Evolutionary conservation across 2,797 vertebrate genomes (phyloP).

Genomic region (Telmatherina bonti): DNA sequence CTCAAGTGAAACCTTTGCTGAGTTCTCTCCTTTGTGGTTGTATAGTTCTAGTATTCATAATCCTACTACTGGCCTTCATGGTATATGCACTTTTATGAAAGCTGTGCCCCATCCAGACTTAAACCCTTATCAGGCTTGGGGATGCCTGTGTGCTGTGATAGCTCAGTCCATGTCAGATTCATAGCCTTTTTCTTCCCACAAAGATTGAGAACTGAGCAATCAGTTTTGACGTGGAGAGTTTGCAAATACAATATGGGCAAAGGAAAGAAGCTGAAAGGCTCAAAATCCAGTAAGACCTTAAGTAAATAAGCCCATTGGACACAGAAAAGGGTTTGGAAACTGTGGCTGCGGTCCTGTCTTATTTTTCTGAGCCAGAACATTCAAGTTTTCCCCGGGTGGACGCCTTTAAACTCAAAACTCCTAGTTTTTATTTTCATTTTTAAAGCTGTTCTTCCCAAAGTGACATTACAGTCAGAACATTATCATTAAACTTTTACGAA

Average conservation of each 20-base stretch:
- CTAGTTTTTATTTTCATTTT: slow-evolving; percentile 25
- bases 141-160: slow-evolving; percentile 74
- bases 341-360: slow-evolving; percentile 70
- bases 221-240: slow-evolving; percentile 76
- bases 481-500: slow-evolving; percentile 71
- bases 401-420: slow-evolving; percentile 41
- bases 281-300: slow-evolving; percentile 79
- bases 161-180: slow-evolving; percentile 73
- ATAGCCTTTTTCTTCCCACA: slow-evolving; percentile 54
- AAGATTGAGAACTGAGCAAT: slow-evolving; percentile 81
- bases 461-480: slow-evolving; percentile 50
- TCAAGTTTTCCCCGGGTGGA: slow-evolving; percentile 46
- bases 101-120: slow-evolving; percentile 59
- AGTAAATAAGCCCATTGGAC: slow-evolving; percentile 84
- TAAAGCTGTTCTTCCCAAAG: slow-evolving; percentile 46
- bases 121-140: slow-evolving; percentile 69
- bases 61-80: slow-evolving; percentile 67
- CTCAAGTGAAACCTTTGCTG: slow-evolving; percentile 59
- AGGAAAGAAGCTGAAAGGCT: slow-evolving; percentile 76
- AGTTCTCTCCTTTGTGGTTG: slow-evolving; percentile 71
- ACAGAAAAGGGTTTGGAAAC: slow-evolving; percentile 75
- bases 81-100: slow-evolving; percentile 71
- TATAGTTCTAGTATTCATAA: slow-evolving; percentile 75
- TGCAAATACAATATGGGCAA: slow-evolving; percentile 78
- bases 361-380: slow-evolving; percentile 71